phyloP scores from a whole-genome alignment of 2,888 invertebrate genomes.

The Argyresthia goedartella region DNA sequence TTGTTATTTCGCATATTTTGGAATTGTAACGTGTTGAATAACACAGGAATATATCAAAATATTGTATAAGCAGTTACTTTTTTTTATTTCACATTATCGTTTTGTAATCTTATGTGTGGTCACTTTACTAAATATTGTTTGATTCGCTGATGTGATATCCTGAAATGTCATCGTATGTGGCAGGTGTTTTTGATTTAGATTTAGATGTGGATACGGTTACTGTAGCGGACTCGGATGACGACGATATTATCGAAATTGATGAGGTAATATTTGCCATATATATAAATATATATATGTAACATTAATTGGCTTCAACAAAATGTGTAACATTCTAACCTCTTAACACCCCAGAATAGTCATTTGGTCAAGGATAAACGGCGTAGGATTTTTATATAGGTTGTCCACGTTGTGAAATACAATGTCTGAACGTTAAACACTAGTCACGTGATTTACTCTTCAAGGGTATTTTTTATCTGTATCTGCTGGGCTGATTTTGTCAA shows the following conservation, averaged over 20 bases:
- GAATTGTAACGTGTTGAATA: neutral
- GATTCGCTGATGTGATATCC: constrained; percentile 59
- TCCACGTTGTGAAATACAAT: too few species aligned
- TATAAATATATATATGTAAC: neutral
- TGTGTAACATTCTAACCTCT: neutral
- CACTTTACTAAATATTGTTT: constrained; percentile 24
- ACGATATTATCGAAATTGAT: constrained; percentile 90
- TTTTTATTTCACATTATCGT: too few species aligned
- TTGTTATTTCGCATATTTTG: neutral
- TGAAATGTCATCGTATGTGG: constrained; percentile 77
- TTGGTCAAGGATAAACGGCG: constrained; percentile 13
- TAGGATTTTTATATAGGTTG: too few species aligned
- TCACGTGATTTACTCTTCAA: too few species aligned
- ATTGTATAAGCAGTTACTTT: neutral
- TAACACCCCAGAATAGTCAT: constrained; percentile 6
- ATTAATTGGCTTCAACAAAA: too few species aligned
- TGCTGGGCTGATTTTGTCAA: too few species aligned
- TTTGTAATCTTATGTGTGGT: neutral
- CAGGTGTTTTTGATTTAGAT: constrained; percentile 95
- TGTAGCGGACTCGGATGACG: constrained; percentile 84
- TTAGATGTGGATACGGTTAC: constrained; percentile 76
- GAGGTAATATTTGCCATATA: constrained; percentile 71
- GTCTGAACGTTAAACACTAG: too few species aligned
- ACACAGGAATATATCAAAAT: neutral
- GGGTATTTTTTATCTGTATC: too few species aligned